Conservation (phyloP, 2,888 invertebrate species). For the Drosophila gaucha region DNA sequence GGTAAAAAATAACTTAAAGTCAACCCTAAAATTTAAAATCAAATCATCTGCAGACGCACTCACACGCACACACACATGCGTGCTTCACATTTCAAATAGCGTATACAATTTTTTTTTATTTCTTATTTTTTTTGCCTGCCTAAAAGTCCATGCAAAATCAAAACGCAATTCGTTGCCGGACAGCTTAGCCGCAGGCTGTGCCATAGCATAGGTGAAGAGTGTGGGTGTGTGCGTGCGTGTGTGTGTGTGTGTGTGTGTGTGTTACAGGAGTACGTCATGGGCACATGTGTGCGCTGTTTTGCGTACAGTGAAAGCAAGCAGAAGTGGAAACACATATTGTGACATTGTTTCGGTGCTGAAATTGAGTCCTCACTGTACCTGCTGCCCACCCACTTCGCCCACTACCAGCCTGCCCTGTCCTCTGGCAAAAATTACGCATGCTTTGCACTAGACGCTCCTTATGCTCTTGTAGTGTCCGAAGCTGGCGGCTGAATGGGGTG, state of each 20-base stretch:
- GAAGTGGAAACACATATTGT: not conserved
- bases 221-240: not conserved
- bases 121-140: not conserved
- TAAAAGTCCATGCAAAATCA: conserved; percentile 75
- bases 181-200: conserved; percentile 55
- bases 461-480: conserved; percentile 36
- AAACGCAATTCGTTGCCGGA: conserved; percentile 69
- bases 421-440: conserved; percentile 57
- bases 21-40: conserved; percentile 36
- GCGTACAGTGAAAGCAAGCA: conserved; percentile 2
- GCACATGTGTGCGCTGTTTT: conserved; percentile 62
- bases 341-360: not conserved
- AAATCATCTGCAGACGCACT: conserved; percentile 23
- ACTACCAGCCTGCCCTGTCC: not conserved
- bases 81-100: conserved; percentile 71
- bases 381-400: not conserved
- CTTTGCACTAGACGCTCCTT: conserved; percentile 63
- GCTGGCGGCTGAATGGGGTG: conserved; percentile 23
- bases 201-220: conserved; percentile 2
- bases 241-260: not conserved
- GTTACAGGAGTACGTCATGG: conserved; percentile 21
- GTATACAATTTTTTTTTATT: conserved; percentile 41
- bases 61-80: conserved; percentile 33
- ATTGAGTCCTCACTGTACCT: not conserved
- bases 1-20: conserved; percentile 31